Conservation (phyloP, 2,888 invertebrate species). For the Nemoura dubitans region DNA sequence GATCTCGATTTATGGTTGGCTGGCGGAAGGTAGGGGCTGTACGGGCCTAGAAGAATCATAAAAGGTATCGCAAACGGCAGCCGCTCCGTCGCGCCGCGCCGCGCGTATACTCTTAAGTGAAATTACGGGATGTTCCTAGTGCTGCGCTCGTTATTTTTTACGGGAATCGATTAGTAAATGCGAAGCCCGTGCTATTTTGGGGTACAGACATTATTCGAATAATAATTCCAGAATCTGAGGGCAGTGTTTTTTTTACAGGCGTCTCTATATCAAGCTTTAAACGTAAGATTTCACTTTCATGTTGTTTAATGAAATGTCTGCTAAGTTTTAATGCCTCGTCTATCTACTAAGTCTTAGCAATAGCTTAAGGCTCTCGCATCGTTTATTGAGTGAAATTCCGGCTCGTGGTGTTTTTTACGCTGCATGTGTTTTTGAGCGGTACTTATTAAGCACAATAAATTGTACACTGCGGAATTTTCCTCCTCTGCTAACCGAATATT, state of each 20-base stretch:
- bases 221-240: neutral
- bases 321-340: neutral
- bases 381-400: neutral
- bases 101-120: neutral
- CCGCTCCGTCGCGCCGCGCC: neutral
- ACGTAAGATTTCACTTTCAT: neutral
- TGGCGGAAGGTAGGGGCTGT: too few relatives aligned
- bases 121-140: neutral
- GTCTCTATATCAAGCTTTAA: neutral
- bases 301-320: neutral
- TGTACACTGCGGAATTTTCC: slow-evolving; percentile 7
- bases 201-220: neutral
- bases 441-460: neutral
- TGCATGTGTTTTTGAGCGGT: slow-evolving; percentile 7
- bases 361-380: neutral
- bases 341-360: neutral
- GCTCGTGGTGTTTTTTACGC: neutral
- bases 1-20: neutral
- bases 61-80: neutral
- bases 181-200: neutral
- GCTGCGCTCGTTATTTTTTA: neutral
- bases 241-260: neutral
- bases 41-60: neutral
- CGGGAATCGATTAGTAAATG: neutral
- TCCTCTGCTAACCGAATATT: neutral